A percentile compares a stretch with the other conserved stretches of the same genome.
These are phyloP conservation scores for Odontophorus gujanensis DNA, from an alignment of 2,113 vertebrate species.

Conservation along the genomic window DNA sequence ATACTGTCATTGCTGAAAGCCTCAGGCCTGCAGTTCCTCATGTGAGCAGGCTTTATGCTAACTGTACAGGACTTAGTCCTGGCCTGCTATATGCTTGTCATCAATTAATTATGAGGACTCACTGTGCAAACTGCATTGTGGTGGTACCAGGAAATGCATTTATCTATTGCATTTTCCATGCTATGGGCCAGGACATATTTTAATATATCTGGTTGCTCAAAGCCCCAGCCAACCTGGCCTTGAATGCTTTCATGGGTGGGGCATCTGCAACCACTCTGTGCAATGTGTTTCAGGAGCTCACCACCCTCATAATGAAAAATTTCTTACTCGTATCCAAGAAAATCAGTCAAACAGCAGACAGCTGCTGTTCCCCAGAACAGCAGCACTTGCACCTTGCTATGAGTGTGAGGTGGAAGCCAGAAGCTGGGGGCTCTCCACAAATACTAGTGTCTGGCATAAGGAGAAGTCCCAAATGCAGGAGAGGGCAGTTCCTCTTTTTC, in stretches of 20 bases:
- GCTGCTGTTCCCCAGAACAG: neutral
- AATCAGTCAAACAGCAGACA: neutral
- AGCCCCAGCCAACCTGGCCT: neutral
- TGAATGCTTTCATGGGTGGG: neutral
- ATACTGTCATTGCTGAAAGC: fast-evolving
- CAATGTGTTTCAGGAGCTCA: neutral
- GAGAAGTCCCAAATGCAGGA: neutral
- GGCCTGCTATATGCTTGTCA: neutral
- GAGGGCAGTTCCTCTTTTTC: neutral
- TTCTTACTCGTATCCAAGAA: neutral
- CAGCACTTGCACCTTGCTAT: neutral
- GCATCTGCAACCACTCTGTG: neutral
- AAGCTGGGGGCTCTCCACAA: neutral
- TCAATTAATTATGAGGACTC: neutral
- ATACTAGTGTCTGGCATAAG: neutral
- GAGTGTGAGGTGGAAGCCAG: neutral
- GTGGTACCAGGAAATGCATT: fast-evolving
- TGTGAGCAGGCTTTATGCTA: neutral
- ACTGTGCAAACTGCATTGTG: neutral
- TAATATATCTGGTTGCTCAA: neutral
- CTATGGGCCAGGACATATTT: neutral
- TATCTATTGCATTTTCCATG: neutral
- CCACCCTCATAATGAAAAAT: neutral
- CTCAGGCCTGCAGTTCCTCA: fast-evolving
- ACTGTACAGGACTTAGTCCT: neutral